phyloP scores from a whole-genome alignment of 2,888 invertebrate genomes.

The Panopea generosa region DNA sequence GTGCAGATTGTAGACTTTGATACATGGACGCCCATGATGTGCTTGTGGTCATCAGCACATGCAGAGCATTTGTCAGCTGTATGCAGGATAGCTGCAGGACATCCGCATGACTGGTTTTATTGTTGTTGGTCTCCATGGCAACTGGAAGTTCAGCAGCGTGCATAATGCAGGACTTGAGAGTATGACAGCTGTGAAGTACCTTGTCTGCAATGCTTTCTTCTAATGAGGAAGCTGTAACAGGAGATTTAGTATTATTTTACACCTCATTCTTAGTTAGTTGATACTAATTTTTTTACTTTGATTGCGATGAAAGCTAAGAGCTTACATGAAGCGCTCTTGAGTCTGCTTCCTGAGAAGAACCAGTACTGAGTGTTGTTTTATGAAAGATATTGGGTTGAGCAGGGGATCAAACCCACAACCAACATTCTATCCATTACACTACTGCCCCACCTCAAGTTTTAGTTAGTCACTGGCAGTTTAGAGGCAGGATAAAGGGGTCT shows the following conservation, averaged over 20 bases:
- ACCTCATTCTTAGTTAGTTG: neutral
- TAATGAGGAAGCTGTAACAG: constrained; percentile 49
- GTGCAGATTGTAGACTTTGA: constrained; percentile 68
- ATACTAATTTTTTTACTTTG: too few relatives aligned
- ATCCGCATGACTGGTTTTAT: constrained; percentile 8
- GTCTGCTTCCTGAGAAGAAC: too few relatives aligned
- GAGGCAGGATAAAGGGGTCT: too few relatives aligned
- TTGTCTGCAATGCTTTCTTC: constrained; percentile 79
- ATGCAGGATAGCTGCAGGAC: constrained; percentile 41
- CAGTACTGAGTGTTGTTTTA: too few relatives aligned
- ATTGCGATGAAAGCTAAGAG: too few relatives aligned
- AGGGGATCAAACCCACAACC: too few relatives aligned
- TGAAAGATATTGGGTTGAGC: too few relatives aligned
- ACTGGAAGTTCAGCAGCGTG: constrained; percentile 29
- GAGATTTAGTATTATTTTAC: neutral
- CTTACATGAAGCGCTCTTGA: too few relatives aligned
- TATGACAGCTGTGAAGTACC: constrained; percentile 63
- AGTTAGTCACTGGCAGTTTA: too few relatives aligned
- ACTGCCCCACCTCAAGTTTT: too few relatives aligned
- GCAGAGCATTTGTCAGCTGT: constrained; percentile 63
- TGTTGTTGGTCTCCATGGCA: constrained; percentile 49
- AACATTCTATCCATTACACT: too few relatives aligned
- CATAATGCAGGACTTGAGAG: constrained; percentile 28
- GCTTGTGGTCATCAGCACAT: constrained; percentile 69
- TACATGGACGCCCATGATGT: constrained; percentile 74